Evolutionary conservation across 2,797 vertebrate genomes (phyloP).

Genomic region (Gobionotothen gibberifrons): DNA sequence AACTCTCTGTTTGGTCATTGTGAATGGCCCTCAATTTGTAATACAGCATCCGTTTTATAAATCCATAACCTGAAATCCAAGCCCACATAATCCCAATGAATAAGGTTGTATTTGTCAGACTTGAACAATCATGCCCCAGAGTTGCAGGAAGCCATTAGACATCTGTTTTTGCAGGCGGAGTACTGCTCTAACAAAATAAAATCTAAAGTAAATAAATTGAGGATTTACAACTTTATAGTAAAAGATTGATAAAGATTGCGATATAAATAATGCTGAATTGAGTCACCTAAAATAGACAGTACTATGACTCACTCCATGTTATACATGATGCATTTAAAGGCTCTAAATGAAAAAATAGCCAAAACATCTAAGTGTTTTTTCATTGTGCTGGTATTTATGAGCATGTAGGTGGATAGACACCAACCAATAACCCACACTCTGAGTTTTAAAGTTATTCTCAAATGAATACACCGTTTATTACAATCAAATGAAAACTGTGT

Average conservation of each 20-base stretch:
- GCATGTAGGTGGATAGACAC: not conserved
- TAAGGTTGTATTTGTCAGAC: not conserved
- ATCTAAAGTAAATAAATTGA: no score
- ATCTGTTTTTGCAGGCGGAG: not conserved
- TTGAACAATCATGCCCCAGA: slow-evolving; percentile 7
- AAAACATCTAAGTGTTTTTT: not conserved
- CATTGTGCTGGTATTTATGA: not conserved
- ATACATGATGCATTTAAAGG: not conserved
- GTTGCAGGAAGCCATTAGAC: not conserved
- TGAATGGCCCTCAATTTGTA: not conserved
- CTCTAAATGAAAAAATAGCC: not conserved
- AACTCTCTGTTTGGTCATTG: not conserved
- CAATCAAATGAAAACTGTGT: slow-evolving; percentile 26
- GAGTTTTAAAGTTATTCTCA: slow-evolving; percentile 15
- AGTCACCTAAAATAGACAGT: not conserved
- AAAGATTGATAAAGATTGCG: not conserved
- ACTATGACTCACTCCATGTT: not conserved
- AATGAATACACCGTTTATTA: slow-evolving; percentile 27
- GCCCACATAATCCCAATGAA: slow-evolving; percentile 1
- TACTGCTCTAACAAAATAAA: not conserved
- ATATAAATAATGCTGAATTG: not conserved
- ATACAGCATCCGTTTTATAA: slow-evolving; percentile 1
- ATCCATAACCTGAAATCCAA: slow-evolving; percentile 4
- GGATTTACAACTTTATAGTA: not conserved
- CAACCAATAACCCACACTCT: slow-evolving; percentile 7